Percentiles rank a stretch among this genome's conserved stretches.
Conservation (phyloP, 2,797 vertebrate genomes). For the Pangasius krempfi region DNA sequence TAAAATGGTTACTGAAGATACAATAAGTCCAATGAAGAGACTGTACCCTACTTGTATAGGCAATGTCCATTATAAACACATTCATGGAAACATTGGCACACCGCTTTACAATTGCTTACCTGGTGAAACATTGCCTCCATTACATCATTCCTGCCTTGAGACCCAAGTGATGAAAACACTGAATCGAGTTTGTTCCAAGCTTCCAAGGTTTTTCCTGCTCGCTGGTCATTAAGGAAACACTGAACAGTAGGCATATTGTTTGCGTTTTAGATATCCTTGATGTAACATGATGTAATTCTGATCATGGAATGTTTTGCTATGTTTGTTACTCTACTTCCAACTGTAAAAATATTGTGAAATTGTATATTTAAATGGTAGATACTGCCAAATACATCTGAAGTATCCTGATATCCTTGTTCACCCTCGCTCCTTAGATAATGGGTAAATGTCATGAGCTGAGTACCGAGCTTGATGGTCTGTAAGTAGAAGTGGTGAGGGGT, state of each 20-base stretch:
- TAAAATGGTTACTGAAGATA: background rate
- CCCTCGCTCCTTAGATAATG: background rate
- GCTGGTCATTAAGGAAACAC: conserved; percentile 56
- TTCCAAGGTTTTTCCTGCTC: conserved; percentile 59
- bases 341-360: conserved; percentile 57
- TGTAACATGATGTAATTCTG: background rate
- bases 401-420: background rate
- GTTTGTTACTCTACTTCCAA: background rate
- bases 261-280: background rate
- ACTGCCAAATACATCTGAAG: background rate
- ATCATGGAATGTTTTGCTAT: background rate
- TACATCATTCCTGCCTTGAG: conserved; percentile 72
- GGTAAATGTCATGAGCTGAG: background rate
- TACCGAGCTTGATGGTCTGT: background rate
- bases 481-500: background rate
- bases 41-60: background rate
- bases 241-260: conserved; percentile 39
- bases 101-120: conserved; percentile 56
- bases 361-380: conserved; percentile 52
- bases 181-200: conserved; percentile 64
- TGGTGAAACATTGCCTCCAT: conserved; percentile 68
- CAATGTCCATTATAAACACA: background rate
- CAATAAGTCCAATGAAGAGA: background rate
- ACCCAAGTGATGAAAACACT: conserved; percentile 65
- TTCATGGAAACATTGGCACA: conserved; percentile 16